Percentiles rank a stretch among this genome's conserved stretches.
These are phyloP conservation scores for Philypnodon macrostomus DNA, from an alignment of 2,797 vertebrate genomes.

Conservation along the genomic window DNA sequence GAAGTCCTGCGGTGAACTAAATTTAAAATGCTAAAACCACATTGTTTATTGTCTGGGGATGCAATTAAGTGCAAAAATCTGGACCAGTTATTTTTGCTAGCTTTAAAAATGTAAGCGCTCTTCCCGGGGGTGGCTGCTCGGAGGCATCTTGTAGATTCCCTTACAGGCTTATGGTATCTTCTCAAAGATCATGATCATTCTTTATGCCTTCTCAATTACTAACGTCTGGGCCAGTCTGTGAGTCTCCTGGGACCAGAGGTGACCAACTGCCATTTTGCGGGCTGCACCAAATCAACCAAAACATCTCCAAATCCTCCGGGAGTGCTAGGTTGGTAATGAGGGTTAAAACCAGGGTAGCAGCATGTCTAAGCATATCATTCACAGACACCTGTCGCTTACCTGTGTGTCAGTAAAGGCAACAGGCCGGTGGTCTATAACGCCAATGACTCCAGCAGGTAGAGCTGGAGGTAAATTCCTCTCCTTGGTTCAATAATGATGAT, in stretches of 20 bases:
- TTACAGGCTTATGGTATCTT: slow-evolving; percentile 30
- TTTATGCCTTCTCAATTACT: slow-evolving; percentile 66
- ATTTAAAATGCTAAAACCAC: slow-evolving; percentile 15
- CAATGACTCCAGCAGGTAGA: slow-evolving; percentile 49
- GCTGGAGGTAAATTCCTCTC: slow-evolving; percentile 31
- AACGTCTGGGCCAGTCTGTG: slow-evolving; percentile 41
- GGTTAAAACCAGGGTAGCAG: slow-evolving; percentile 40
- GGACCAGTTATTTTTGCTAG: slow-evolving; percentile 18
- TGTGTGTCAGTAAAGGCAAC: slow-evolving; percentile 33
- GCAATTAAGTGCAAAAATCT: slow-evolving; percentile 26
- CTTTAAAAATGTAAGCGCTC: slow-evolving; percentile 17
- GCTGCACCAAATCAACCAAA: slow-evolving; percentile 61
- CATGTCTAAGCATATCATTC: slow-evolving; percentile 53
- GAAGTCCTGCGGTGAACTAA: background rate
- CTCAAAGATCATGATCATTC: slow-evolving; percentile 42
- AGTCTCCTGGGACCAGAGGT: slow-evolving; percentile 58
- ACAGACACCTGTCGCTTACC: slow-evolving; percentile 61
- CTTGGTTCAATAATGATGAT: slow-evolving; percentile 34
- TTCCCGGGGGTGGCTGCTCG: slow-evolving; percentile 1
- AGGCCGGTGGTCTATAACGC: slow-evolving; percentile 43
- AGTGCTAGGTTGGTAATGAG: background rate
- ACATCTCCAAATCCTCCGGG: slow-evolving; percentile 35
- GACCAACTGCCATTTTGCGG: slow-evolving; percentile 49
- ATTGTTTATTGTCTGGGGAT: slow-evolving; percentile 36
- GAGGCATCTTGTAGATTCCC: slow-evolving; percentile 15